These are phyloP conservation scores for Mola mola DNA, from an alignment of 2,113 vertebrate species.

Conservation along the genomic window DNA sequence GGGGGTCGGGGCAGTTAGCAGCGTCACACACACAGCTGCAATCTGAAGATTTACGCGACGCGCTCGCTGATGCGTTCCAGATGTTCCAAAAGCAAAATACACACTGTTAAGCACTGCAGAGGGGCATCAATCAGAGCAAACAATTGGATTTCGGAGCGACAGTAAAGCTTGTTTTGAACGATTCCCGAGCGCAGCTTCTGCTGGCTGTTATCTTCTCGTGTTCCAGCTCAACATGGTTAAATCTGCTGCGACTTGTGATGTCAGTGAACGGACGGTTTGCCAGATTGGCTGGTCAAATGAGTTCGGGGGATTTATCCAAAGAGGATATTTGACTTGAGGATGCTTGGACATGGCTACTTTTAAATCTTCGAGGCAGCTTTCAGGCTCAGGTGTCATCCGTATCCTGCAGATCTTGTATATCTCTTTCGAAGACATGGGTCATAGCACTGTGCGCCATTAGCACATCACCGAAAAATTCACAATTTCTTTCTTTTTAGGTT, in stretches of 20 bases:
- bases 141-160: slow-evolving; percentile 24
- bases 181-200: no score
- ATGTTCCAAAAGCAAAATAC: slow-evolving; percentile 41
- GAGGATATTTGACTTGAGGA: no score
- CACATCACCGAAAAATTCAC: no score
- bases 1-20: slow-evolving; percentile 20
- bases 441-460: no score
- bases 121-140: slow-evolving; percentile 6
- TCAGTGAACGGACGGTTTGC: background rate
- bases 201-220: no score
- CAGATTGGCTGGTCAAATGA: background rate
- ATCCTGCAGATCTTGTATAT: background rate
- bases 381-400: no score
- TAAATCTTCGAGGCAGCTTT: background rate
- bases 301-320: no score
- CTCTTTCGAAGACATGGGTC: no score
- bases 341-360: no score
- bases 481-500: no score
- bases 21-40: slow-evolving; percentile 42
- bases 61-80: slow-evolving; percentile 55
- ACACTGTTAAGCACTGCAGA: background rate
- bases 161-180: slow-evolving; percentile 40
- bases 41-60: slow-evolving; percentile 46
- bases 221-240: no score
- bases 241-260: background rate